Evolutionary conservation across 2,888 invertebrate genomes (phyloP), one percentile per base, ranked within the genome.

Genomic region (Calameuta pallipes): DNA sequence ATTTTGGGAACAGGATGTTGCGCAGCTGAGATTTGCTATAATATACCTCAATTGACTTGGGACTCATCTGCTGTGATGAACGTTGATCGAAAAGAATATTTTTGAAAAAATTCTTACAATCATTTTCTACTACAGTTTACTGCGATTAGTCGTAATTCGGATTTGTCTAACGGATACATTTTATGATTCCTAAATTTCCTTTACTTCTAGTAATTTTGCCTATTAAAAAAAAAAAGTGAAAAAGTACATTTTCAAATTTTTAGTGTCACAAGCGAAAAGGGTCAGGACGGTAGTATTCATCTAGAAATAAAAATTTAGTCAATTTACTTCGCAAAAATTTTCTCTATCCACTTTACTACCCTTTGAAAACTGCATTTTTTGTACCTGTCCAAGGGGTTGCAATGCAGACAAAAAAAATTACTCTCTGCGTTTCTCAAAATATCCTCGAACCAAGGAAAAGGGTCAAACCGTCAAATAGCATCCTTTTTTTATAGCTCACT

Each of bases 1-100:
- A 77, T 77, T 74, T 74, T 74, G 41, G 56, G 56, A 56, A 23
- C 56, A 23, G 56, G 56, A 56, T 56, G 9, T 56, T 23, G 15
- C 56, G 56, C 56, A 56, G 56, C 56, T 23, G 56, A 56, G 15
- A 56, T 56, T 56, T 23, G 56, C 56, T 56, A 9, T 15, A 56
- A 56, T 56, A 56, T 23, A 56, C 23, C 23, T 9, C 56, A 56
- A 23, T 56, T 15, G 23, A 56, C 56, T 56, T 12, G 12, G 12
- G 36, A 36, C 11, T 36, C 36, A 36, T 36, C 36, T 36, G 36
- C 36, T 3, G 12, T 12, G 56, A 56, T 56, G 56, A 56, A 56
- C 56, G 56, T 41, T 15, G 41, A 23, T 23, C 56, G 0, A 56
- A 6, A 0, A 56, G 56, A 23, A 56, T 2, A 56, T 23, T 56